Base-by-base conservation (phyloP, 2,888 invertebrate genomes). In the Cheilosia scutellata region DNA sequence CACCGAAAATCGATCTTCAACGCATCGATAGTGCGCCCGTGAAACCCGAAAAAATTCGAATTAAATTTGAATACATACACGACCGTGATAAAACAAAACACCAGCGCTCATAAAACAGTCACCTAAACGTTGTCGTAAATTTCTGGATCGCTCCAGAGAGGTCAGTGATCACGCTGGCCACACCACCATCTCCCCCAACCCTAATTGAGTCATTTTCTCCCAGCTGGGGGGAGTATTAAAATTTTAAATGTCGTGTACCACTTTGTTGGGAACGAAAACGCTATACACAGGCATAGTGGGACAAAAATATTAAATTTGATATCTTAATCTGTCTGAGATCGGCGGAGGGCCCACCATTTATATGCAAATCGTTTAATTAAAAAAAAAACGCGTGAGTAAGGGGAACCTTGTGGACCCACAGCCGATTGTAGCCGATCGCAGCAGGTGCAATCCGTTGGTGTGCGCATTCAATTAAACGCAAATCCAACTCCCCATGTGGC, bases 401-500 rank as follows among this genome's bases (percentile, higher is more conserved):
- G 55, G 40, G 33, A 63, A 25, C 55, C 65, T 40, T 29, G 25
- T 70, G 31, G 53, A 71, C 65, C 29, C 58, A 60, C 57, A 33
- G 20, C 20, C 20, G 20, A 20, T 11, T n/a, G 2, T 2, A 80
- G 57, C 65, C 55, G 71, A 76, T 76, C 66, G 66, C 86, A 76
- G 86, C 84, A 82, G 86, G 76, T 72, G 60, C 58, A 58, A 58
- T 71, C 65, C 75, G 71, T 57, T 5, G 11, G 47, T 60, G 65
- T 76, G 86, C 72, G 82, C 82, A 86, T 86, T 86, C 86, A 76
- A 86, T 86, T 86, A 86, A 82, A 66, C 25, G 71, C 37, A 55
- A 49, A 72, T 31, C 47, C 70, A 71, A 51, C 57, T 65, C 70
- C 51, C 76, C 65, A 71, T 71, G 82, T 82, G 76, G 68, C 25